Percentiles rank a stretch among this genome's conserved stretches.
These are phyloP conservation scores for Zoanthus sociatus DNA, from an alignment of 92 coral and sea anemone species.

Conservation along the genomic window DNA sequence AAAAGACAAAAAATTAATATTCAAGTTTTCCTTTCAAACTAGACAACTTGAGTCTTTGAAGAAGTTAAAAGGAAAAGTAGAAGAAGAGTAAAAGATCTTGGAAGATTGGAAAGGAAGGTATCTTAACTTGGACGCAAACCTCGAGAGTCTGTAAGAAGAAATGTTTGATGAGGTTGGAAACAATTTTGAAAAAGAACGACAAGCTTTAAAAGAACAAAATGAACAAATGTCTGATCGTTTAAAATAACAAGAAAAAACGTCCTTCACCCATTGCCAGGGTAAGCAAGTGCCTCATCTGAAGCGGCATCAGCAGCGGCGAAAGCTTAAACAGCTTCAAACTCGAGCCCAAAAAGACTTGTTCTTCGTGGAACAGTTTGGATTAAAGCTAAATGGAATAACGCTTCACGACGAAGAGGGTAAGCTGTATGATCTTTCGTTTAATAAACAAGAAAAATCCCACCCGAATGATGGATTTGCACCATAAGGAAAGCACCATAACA, in stretches of 20 bases:
- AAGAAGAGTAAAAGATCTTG: slow-evolving; percentile 11
- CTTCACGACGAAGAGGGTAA: background rate
- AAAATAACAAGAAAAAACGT: background rate
- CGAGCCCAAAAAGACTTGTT: slow-evolving; percentile 4
- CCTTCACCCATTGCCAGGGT: background rate
- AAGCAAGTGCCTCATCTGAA: background rate
- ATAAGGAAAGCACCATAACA: background rate
- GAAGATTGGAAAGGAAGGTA: slow-evolving; percentile 35
- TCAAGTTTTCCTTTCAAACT: background rate
- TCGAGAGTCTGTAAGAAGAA: slow-evolving; percentile 38
- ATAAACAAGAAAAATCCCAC: background rate
- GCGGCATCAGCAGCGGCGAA: background rate
- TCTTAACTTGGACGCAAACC: slow-evolving; percentile 36
- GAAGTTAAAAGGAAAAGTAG: background rate
- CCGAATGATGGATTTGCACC: background rate
- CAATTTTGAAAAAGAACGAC: background rate
- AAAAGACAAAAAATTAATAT: background rate
- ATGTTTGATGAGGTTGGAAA: background rate
- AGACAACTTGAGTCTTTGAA: too few species aligned
- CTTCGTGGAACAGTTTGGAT: slow-evolving; percentile 16
- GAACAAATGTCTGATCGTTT: background rate
- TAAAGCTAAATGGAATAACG: background rate
- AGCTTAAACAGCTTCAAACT: slow-evolving; percentile 2
- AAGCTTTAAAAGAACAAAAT: background rate
- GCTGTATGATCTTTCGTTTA: background rate